Percentiles rank a stretch among this genome's conserved stretches.
phyloP scores from a whole-genome alignment of 2,797 vertebrate species.

The Periparus ater region DNA sequence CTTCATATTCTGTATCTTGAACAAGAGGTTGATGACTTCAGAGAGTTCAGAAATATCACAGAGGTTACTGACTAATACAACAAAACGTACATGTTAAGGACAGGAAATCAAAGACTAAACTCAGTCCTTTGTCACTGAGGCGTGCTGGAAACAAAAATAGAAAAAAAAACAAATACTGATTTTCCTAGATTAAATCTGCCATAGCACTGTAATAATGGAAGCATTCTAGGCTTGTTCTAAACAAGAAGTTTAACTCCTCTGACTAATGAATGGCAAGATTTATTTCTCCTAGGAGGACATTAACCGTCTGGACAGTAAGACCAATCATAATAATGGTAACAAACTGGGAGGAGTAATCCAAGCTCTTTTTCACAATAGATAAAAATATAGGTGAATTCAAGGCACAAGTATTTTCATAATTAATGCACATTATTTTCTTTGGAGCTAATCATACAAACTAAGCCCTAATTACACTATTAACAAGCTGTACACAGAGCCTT shows the following conservation, averaged over 20 bases:
- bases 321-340: neutral
- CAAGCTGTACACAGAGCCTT: neutral
- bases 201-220: neutral
- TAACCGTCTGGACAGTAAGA: neutral
- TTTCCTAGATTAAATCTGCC: neutral
- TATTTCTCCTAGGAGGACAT: neutral
- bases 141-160: neutral
- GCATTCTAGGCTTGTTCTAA: neutral
- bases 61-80: neutral
- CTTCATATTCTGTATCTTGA: neutral
- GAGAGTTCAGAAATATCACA: neutral
- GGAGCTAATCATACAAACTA: slow-evolving; percentile 61
- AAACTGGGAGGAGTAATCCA: neutral
- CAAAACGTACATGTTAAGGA: neutral
- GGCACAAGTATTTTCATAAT: slow-evolving; percentile 60
- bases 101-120: slow-evolving; percentile 23
- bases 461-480: slow-evolving; percentile 41
- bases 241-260: neutral
- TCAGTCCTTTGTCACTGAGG: neutral
- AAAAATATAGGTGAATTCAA: slow-evolving; percentile 59
- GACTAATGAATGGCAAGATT: neutral
- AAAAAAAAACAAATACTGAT: neutral
- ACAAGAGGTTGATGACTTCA: neutral
- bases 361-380: neutral
- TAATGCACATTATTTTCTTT: slow-evolving; percentile 64